Base-by-base conservation (phyloP, 2,797 vertebrate genomes). In the Micromesistius poutassou region DNA sequence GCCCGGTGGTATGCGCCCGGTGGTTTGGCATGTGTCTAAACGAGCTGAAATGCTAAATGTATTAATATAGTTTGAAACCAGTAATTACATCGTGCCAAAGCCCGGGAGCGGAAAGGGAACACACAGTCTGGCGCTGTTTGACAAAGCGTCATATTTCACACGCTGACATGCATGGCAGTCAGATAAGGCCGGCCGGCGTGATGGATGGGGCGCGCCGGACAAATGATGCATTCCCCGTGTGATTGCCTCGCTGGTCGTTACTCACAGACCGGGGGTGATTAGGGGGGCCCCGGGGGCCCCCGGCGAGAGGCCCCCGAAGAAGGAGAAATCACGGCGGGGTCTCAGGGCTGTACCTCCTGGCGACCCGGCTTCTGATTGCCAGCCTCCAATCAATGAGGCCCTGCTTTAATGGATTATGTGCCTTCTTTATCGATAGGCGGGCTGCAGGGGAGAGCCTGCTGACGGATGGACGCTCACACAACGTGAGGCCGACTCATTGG, bases 171-270 rank as follows among this genome's bases (percentile, higher is more conserved):
- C 84, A 72, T 89, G 91, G 89, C 90, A 89, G 90, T 91, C 89
- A 91, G 91, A 93, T 91, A 88, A 91, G 91, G 87, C 50, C 75
- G 82, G 89, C 84, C 87, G 85, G 85, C 78, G 85, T 92, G 91
- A 92, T 90, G 79, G 79, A 92, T 92, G 22, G 87, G 74, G 79
- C 35, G 87, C 62, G 87, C 87, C 85, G 86, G 71, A 75, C 84
- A 88, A 85, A 91, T 93, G 91, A 93, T 92, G 90, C 88, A 92
- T 94, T 90, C 89, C 86, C 84, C 80, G 81, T 35, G 83, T 88
- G 89, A 89, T 91, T 92, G 91, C 91, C 91, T 91, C 82, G 86
- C 88, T 84, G 83, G 87, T 85, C 89, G 92, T 93, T 89, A 89
- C 87, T 93, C 91, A 92, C 83, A 81, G 84, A 74, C 77, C 1